These are phyloP conservation scores for Eulemur coronatus DNA, from an alignment of 2,797 vertebrate species.

Conservation along the genomic window DNA sequence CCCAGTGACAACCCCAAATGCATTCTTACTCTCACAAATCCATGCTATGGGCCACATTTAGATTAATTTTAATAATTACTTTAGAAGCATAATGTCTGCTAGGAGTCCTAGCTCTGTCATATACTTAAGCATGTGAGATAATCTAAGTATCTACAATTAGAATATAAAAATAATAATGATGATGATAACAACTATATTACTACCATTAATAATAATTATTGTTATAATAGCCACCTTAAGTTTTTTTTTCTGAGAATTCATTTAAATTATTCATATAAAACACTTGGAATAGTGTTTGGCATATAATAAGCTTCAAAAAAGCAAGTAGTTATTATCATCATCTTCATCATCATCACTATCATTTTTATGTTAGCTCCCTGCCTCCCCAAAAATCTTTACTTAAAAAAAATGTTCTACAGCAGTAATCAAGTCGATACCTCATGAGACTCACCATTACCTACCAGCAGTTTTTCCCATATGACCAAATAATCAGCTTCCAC, in stretches of 20 bases:
- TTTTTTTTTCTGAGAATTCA: not conserved
- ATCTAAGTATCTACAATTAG: not conserved
- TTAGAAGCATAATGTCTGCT: not conserved
- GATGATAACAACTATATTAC: too few relatives aligned
- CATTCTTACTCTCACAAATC: not conserved
- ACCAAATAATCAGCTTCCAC: not conserved
- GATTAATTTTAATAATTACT: conserved; percentile 40
- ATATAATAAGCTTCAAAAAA: not conserved
- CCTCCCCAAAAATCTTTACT: not conserved
- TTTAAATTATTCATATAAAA: conserved; percentile 3
- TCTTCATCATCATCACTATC: not conserved
- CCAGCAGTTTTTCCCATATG: not conserved
- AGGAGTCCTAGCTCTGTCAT: not conserved
- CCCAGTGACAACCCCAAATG: not conserved
- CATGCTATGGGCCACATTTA: not conserved
- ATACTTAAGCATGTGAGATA: not conserved
- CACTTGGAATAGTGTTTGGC: not conserved
- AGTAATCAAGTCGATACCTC: not conserved
- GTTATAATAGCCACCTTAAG: not conserved
- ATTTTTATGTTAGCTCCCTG: not conserved
- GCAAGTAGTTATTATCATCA: not conserved
- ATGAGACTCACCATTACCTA: not conserved
- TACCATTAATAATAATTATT: not conserved
- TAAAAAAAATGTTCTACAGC: not conserved
- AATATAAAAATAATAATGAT: not conserved